Conservation (phyloP, 2,113 vertebrate species). For the Rostratula benghalensis region DNA sequence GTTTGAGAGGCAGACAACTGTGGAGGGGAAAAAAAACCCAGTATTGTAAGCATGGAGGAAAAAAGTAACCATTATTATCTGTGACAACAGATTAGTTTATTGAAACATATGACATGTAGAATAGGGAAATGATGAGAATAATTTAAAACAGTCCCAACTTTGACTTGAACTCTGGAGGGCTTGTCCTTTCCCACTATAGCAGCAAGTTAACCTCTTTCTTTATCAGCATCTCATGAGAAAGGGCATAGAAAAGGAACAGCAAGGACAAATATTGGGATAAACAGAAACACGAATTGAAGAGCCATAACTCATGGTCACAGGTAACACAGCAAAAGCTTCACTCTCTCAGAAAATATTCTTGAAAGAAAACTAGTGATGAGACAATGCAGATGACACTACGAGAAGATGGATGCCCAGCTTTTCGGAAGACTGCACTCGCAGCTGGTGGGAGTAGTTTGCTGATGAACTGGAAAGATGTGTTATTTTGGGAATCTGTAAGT, state of each 20-base stretch:
- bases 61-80: background rate
- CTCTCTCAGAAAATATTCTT: background rate
- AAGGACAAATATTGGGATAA: background rate
- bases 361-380: background rate
- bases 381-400: background rate
- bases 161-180: background rate
- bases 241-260: background rate
- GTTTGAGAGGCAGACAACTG: background rate
- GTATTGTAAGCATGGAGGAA: background rate
- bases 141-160: background rate
- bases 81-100: background rate
- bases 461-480: background rate
- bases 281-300: background rate
- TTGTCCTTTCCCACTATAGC: background rate
- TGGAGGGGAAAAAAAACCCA: fast-evolving
- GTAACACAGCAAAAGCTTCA: background rate
- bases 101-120: background rate
- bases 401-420: background rate
- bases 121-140: background rate
- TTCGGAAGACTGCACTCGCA: background rate
- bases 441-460: background rate
- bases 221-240: background rate
- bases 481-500: background rate
- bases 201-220: background rate
- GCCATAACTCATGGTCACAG: background rate